Percentiles rank a stretch among this genome's conserved stretches.
Conservation (phyloP, 2,797 vertebrate species). For the Smutsia gigantea region DNA sequence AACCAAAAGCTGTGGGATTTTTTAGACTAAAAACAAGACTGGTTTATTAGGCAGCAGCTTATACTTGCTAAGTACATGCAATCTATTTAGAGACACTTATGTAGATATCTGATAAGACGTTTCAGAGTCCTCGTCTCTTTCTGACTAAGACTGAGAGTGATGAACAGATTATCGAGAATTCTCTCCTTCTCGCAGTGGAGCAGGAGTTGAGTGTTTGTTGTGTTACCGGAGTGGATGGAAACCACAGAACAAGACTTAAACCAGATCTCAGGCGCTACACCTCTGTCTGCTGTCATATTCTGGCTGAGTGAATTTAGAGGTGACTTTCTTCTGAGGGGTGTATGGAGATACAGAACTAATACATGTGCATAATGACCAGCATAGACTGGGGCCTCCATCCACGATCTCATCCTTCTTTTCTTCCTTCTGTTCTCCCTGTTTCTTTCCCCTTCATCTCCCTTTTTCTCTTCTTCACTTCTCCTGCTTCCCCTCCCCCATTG, state of each 20-base stretch:
- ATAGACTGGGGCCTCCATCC: not conserved
- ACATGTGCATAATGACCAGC: fast-evolving
- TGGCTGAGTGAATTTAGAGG: not conserved
- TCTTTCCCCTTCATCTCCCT: not conserved
- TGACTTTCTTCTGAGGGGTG: not conserved
- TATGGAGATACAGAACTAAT: not conserved
- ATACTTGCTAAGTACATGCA: slow-evolving; percentile 75
- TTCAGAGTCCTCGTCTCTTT: slow-evolving; percentile 47
- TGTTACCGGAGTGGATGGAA: not conserved
- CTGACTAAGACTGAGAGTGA: slow-evolving; percentile 51
- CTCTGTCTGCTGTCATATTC: not conserved
- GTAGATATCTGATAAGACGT: slow-evolving; percentile 61
- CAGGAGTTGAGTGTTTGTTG: not conserved
- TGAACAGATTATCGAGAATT: slow-evolving; percentile 30
- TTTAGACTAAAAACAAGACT: slow-evolving; percentile 71
- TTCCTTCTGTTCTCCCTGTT: not conserved
- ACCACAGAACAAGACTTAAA: not conserved
- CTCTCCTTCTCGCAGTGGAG: not conserved
- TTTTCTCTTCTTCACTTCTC: not conserved
- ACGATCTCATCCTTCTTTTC: not conserved
- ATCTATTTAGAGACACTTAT: slow-evolving; percentile 75
- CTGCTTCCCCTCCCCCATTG: not conserved
- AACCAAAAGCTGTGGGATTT: slow-evolving; percentile 63
- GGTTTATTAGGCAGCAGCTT: slow-evolving; percentile 73
- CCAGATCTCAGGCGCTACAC: not conserved